Percentiles rank a stretch among this genome's conserved stretches.
phyloP scores from a whole-genome alignment of 1,140 invertebrate genomes.

The Drosophila pandora region DNA sequence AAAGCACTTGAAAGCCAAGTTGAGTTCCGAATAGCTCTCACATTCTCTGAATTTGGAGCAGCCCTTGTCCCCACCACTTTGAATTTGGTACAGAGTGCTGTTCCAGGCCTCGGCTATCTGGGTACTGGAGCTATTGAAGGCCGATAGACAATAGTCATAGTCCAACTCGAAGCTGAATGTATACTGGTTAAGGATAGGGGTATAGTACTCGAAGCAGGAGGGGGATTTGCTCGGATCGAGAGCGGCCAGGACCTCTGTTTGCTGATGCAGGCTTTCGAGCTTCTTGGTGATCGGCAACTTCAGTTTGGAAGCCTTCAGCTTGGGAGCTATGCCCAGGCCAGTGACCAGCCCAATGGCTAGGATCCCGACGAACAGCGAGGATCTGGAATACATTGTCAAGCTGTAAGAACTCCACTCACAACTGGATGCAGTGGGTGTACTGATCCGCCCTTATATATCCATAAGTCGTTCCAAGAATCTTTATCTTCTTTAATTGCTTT shows the following conservation, averaged over 20 bases:
- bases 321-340: neutral
- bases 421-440: constrained; percentile 7
- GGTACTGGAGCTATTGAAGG: neutral
- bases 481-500: constrained; percentile 19
- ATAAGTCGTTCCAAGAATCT: neutral
- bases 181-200: constrained; percentile 28
- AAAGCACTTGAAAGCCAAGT: constrained; percentile 51
- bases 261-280: constrained; percentile 31
- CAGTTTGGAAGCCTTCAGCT: constrained; percentile 3
- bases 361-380: constrained; percentile 24
- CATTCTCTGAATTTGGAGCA: constrained; percentile 34
- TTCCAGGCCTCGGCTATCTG: constrained; percentile 16
- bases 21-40: constrained; percentile 26
- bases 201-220: constrained; percentile 43
- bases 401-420: neutral
- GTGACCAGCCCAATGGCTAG: constrained; percentile 33
- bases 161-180: constrained; percentile 9
- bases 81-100: constrained; percentile 11
- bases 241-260: constrained; percentile 35
- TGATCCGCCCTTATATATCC: constrained; percentile 38
- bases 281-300: constrained; percentile 28
- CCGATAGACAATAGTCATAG: constrained; percentile 11
- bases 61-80: neutral
- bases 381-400: constrained; percentile 31
- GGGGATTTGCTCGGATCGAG: constrained; percentile 11